These are phyloP conservation scores for Heteronetta atricapilla DNA, from an alignment of 2,113 vertebrate species.

Conservation along the genomic window DNA sequence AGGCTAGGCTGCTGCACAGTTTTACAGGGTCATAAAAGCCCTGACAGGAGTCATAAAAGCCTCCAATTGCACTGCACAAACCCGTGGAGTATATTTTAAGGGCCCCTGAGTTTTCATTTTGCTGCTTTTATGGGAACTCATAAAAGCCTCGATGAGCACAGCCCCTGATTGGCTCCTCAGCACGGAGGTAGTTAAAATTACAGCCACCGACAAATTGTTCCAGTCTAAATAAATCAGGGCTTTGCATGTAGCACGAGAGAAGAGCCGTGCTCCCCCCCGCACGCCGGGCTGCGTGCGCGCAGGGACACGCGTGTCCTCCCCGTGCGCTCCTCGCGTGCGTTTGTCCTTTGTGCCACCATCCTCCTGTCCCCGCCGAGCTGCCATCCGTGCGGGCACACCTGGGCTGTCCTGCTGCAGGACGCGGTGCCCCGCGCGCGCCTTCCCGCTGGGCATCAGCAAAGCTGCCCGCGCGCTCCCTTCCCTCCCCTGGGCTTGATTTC, in stretches of 20 bases:
- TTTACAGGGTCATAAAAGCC: conserved; percentile 87
- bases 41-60: conserved; percentile 86
- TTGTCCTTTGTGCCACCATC: fast-evolving
- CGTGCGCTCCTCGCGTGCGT: fast-evolving
- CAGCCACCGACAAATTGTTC: conserved; percentile 85
- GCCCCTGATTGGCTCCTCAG: conserved; percentile 80
- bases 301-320: not conserved
- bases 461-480: not conserved
- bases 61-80: conserved; percentile 83
- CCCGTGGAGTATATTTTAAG: conserved; percentile 87
- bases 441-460: not conserved
- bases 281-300: fast-evolving
- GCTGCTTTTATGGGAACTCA: conserved; percentile 84
- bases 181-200: conserved; percentile 86
- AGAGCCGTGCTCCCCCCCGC: not conserved
- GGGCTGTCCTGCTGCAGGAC: fast-evolving
- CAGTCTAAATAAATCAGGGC: conserved; percentile 81
- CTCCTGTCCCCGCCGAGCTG: fast-evolving
- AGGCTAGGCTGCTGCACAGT: conserved; percentile 77
- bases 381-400: fast-evolving
- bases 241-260: conserved; percentile 31
- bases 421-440: fast-evolving
- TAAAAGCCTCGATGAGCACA: conserved; percentile 78
- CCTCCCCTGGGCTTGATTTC: not conserved
- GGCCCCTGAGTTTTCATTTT: conserved; percentile 89